Evolutionary conservation across 2,888 invertebrate genomes (phyloP).

Genomic region (Xylota segnis): DNA sequence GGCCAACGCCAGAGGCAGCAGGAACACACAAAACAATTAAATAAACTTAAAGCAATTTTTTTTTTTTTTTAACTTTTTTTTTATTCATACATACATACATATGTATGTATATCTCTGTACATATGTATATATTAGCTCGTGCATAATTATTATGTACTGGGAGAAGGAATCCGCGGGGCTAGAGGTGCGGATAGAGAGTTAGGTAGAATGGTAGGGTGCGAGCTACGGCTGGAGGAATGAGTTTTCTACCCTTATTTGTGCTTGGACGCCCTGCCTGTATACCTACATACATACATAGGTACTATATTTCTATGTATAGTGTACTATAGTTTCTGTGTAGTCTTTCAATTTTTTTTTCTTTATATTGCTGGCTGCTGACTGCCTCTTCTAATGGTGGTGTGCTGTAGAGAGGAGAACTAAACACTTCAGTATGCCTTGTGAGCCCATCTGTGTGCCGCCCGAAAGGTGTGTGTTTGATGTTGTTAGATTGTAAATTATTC

Average conservation of each 20-base stretch:
- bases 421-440: background rate
- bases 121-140: slow-evolving; percentile 7
- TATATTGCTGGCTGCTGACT: slow-evolving; percentile 3
- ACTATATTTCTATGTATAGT: background rate
- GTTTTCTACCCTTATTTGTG: slow-evolving; percentile 69
- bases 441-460: slow-evolving; percentile 56
- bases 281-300: background rate
- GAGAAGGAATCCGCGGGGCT: background rate
- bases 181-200: background rate
- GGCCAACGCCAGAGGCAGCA: slow-evolving; percentile 17
- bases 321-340: slow-evolving; percentile 21
- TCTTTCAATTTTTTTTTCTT: slow-evolving; percentile 34
- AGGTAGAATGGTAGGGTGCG: slow-evolving; percentile 10
- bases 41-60: slow-evolving; percentile 56
- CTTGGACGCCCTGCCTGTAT: slow-evolving; percentile 53
- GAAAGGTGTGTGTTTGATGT: slow-evolving; percentile 63
- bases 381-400: slow-evolving; percentile 40
- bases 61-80: slow-evolving; percentile 21
- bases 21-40: slow-evolving; percentile 67
- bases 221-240: slow-evolving; percentile 62
- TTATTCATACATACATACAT: too few species aligned
- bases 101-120: too few species aligned
- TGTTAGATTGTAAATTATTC: slow-evolving; percentile 51
- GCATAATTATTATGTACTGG: slow-evolving; percentile 62
- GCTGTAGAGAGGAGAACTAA: background rate